Evolutionary conservation across 1,140 invertebrate species (phyloP).

Genomic region (Sycophaga agraensis): DNA sequence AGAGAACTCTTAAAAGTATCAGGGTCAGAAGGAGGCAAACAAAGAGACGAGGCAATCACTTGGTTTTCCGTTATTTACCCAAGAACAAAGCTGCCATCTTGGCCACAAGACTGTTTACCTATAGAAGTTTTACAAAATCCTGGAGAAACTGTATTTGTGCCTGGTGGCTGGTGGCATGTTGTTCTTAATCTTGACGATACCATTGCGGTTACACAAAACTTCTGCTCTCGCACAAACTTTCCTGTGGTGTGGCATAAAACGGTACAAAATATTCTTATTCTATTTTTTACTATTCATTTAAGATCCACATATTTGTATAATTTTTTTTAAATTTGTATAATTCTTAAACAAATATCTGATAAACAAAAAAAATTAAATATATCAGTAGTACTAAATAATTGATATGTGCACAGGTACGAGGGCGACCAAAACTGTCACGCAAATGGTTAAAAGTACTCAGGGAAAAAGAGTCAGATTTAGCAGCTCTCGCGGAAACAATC

Average conservation of each 20-base stretch:
- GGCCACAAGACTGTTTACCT: slow-evolving; percentile 90
- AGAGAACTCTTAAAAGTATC: slow-evolving; percentile 93
- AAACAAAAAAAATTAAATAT: not conserved
- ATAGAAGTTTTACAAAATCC: slow-evolving; percentile 96
- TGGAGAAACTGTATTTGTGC: slow-evolving; percentile 98
- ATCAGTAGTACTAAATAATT: no score
- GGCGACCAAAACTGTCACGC: slow-evolving; percentile 89
- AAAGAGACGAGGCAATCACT: slow-evolving; percentile 95
- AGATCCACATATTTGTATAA: no score
- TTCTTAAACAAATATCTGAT: not conserved
- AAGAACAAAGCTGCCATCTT: slow-evolving; percentile 82
- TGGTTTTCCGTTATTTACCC: slow-evolving; percentile 98
- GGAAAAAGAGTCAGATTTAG: slow-evolving; percentile 79
- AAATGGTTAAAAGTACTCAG: slow-evolving; percentile 60
- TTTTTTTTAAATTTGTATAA: no score
- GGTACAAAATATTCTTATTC: slow-evolving; percentile 57
- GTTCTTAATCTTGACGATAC: slow-evolving; percentile 95
- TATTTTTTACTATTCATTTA: no score
- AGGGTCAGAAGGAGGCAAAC: slow-evolving; percentile 86
- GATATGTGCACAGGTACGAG: slow-evolving; percentile 59
- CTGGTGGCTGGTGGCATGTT: slow-evolving; percentile 98
- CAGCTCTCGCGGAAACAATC: slow-evolving; percentile 79
- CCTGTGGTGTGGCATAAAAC: slow-evolving; percentile 99
- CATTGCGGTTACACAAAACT: slow-evolving; percentile 97
- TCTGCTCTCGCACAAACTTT: slow-evolving; percentile 94